phyloP scores from a whole-genome alignment of 2,797 vertebrate species.

The Leptodactylus fallax region DNA sequence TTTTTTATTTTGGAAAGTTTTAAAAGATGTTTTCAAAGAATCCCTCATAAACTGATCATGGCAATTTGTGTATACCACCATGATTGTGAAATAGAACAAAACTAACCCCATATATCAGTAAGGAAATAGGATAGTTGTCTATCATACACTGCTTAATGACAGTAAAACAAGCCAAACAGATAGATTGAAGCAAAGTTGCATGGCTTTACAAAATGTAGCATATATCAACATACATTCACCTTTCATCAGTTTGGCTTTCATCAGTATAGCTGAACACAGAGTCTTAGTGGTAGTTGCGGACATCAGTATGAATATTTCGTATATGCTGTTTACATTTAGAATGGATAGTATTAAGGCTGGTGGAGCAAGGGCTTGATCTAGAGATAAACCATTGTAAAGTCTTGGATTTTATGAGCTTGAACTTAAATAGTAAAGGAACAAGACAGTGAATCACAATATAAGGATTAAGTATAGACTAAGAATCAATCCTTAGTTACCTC shows the following conservation, averaged over 20 bases:
- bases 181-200: not conserved
- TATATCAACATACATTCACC: not conserved
- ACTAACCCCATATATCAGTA: not conserved
- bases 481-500: constrained; percentile 18
- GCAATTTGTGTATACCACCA: no score
- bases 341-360: constrained; percentile 35
- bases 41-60: no score
- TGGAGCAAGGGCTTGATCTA: constrained; percentile 2
- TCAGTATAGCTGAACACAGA: not conserved
- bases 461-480: constrained; percentile 36
- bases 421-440: constrained; percentile 31
- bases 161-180: not conserved
- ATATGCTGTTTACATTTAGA: constrained; percentile 45
- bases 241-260: not conserved
- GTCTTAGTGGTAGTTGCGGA: not conserved
- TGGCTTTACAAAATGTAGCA: not conserved
- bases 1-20: no score
- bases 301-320: constrained; percentile 8
- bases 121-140: not conserved
- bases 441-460: constrained; percentile 45
- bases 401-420: constrained; percentile 44
- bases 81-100: no score
- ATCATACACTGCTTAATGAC: not conserved
- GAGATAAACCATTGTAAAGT: constrained; percentile 18
- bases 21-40: no score